These are phyloP conservation scores for Glomeris maerens DNA, from an alignment of 1,140 invertebrate species.

Conservation along the genomic window DNA sequence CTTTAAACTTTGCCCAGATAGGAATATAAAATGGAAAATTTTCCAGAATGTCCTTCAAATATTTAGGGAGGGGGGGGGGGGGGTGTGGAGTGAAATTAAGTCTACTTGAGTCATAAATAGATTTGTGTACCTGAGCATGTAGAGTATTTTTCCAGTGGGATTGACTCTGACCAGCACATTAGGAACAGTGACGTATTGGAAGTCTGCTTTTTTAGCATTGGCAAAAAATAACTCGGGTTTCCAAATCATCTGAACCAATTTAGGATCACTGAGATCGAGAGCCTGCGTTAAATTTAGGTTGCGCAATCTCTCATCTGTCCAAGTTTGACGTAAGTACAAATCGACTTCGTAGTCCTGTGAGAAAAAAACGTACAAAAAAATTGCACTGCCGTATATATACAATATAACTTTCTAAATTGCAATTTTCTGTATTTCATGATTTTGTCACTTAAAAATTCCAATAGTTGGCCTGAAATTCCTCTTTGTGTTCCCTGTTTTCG, in stretches of 20 bases:
- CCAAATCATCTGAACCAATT: conserved; percentile 45
- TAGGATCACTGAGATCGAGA: conserved; percentile 41
- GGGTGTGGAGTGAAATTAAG: too few species aligned
- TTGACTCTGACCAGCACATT: conserved; percentile 50
- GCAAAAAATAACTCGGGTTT: conserved; percentile 52
- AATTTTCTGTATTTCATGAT: too few species aligned
- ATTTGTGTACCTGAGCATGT: conserved; percentile 41
- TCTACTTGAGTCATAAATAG: too few species aligned
- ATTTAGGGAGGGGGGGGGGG: too few species aligned
- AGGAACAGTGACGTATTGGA: conserved; percentile 49
- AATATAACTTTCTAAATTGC: too few species aligned
- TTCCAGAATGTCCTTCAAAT: too few species aligned
- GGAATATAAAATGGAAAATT: too few species aligned
- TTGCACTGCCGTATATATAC: too few species aligned
- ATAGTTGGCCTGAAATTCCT: neutral
- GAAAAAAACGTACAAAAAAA: conserved; percentile 3
- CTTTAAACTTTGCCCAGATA: too few species aligned
- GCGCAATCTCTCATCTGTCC: conserved; percentile 38
- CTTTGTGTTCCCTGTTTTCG: neutral
- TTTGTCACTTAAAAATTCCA: neutral
- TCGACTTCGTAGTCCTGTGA: conserved; percentile 44
- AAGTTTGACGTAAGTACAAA: conserved; percentile 41
- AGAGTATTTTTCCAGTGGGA: conserved; percentile 44
- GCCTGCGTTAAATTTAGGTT: conserved; percentile 37
- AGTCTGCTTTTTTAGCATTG: conserved; percentile 49